Conservation (phyloP, 1,140 invertebrate species). For the Drosophila nikananu region DNA sequence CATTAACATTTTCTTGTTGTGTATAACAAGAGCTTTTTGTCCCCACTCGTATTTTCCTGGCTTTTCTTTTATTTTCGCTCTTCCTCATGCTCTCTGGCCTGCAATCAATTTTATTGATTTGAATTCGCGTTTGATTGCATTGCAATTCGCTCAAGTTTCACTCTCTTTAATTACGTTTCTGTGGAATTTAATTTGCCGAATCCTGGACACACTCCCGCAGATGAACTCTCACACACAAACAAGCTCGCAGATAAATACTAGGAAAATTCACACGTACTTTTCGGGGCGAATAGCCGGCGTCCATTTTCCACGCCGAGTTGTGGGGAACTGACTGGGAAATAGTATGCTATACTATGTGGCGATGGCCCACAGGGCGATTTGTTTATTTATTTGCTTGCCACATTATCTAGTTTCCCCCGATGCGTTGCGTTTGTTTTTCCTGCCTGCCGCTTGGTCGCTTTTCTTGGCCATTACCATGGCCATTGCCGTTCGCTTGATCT, state of each 20-base stretch:
- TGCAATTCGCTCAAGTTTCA: constrained; percentile 30
- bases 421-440: constrained; percentile 14
- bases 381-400: constrained; percentile 71
- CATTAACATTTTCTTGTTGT: too few species aligned
- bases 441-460: constrained; percentile 50
- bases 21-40: constrained; percentile 13
- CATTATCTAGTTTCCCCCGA: constrained; percentile 46
- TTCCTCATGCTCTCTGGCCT: background rate
- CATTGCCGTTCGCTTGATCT: constrained; percentile 48
- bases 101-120: constrained; percentile 79
- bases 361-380: constrained; percentile 37
- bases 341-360: constrained; percentile 3
- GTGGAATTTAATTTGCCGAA: constrained; percentile 34
- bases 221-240: constrained; percentile 2
- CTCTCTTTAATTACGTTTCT: constrained; percentile 46
- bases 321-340: constrained; percentile 61
- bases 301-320: constrained; percentile 74
- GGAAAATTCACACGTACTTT: constrained; percentile 60
- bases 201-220: constrained; percentile 13
- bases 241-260: background rate
- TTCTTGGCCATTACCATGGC: constrained; percentile 66
- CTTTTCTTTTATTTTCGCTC: constrained; percentile 13
- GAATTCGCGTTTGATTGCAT: constrained; percentile 56
- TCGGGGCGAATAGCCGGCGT: constrained; percentile 64
- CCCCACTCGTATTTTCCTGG: constrained; percentile 8